These are phyloP conservation scores for Catharus ustulatus DNA, from an alignment of 2,797 vertebrate genomes.

Conservation along the genomic window DNA sequence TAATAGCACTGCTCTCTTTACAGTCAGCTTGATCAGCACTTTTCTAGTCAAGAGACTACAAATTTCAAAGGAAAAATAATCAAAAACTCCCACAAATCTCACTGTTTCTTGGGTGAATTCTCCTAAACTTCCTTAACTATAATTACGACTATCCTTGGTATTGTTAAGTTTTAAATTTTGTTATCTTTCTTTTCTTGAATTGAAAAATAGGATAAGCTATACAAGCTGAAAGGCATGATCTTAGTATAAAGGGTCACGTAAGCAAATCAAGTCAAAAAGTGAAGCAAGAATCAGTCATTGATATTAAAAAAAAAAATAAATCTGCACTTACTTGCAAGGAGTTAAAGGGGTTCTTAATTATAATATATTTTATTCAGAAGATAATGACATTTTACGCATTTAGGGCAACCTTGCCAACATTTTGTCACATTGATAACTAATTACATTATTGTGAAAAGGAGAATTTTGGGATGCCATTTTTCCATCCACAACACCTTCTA, in stretches of 20 bases:
- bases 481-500: neutral
- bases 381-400: neutral
- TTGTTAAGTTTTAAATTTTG: neutral
- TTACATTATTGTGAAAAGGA: neutral
- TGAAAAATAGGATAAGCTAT: neutral
- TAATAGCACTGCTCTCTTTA: neutral
- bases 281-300: neutral
- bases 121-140: neutral
- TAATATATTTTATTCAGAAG: neutral
- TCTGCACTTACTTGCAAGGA: neutral
- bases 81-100: rapidly evolving
- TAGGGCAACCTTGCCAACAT: neutral
- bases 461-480: neutral
- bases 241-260: neutral
- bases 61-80: neutral
- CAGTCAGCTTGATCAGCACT: neutral
- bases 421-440: neutral
- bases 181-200: neutral
- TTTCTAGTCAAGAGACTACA: neutral
- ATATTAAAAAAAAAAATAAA: neutral
- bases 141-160: neutral
- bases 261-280: neutral
- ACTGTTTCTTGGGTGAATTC: neutral
- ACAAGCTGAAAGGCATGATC: neutral
- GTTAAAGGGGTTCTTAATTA: neutral